A percentile compares a stretch with the other conserved stretches of the same genome.
Evolutionary conservation across 2,888 invertebrate species (phyloP).

Genomic region (Stegophylla sp.): DNA sequence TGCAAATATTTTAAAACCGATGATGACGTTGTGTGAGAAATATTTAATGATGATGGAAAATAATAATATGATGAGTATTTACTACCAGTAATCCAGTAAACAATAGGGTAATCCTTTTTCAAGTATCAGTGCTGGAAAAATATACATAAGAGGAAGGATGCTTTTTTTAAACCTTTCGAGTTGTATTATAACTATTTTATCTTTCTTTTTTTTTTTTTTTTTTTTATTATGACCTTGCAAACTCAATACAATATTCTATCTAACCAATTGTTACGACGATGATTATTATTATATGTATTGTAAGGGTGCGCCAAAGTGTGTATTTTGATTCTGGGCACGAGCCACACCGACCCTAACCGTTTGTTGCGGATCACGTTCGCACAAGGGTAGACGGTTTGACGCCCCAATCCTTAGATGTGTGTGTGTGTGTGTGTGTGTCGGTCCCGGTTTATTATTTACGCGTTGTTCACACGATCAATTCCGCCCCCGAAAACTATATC

Average conservation of each 20-base stretch:
- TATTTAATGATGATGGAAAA: neutral
- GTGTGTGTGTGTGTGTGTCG: too few species aligned
- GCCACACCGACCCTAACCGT: constrained; percentile 3
- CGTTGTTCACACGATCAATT: constrained; percentile 13
- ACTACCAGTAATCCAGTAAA: constrained; percentile 42
- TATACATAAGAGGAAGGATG: neutral
- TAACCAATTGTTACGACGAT: neutral
- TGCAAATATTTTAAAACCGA: neutral
- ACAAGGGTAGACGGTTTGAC: constrained; percentile 45
- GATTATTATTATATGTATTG: constrained; percentile 31
- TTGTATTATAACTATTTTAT: neutral
- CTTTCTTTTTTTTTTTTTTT: constrained; percentile 5
- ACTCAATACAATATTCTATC: neutral
- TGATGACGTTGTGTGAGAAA: neutral
- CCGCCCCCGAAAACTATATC: constrained; percentile 6
- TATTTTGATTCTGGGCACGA: constrained; percentile 50
- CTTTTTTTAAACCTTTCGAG: neutral
- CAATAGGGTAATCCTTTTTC: constrained; percentile 18
- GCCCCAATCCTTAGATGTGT: constrained; percentile 14
- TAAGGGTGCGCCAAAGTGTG: neutral
- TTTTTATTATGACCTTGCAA: neutral
- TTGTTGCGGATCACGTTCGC: constrained; percentile 16
- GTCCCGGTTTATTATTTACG: constrained; percentile 20
- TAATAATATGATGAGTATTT: constrained; percentile 19
- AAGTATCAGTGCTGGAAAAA: constrained; percentile 15